These are phyloP conservation scores for Tineola bisselliella DNA, from an alignment of 2,888 invertebrate genomes.

Conservation along the genomic window DNA sequence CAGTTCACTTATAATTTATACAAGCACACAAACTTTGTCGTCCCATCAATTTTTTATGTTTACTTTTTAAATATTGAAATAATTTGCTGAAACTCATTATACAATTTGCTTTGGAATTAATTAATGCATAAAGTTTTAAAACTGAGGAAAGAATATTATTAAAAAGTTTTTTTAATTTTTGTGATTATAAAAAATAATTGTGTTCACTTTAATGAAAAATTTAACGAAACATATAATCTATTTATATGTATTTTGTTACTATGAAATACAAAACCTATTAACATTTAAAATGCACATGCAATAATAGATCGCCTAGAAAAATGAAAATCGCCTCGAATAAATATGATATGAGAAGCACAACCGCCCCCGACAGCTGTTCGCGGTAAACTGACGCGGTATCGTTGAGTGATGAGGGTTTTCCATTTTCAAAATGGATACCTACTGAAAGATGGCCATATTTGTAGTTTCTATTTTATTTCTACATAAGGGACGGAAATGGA, in stretches of 20 bases:
- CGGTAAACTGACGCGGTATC: slow-evolving; percentile 40
- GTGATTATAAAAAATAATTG: neutral
- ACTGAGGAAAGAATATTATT: neutral
- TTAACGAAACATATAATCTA: too few relatives aligned
- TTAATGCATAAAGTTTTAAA: neutral
- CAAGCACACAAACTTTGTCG: neutral
- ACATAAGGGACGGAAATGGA: neutral
- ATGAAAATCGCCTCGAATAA: slow-evolving; percentile 16
- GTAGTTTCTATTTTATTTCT: neutral
- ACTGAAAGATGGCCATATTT: neutral
- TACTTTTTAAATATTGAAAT: neutral
- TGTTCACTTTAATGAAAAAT: too few relatives aligned
- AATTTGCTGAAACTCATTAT: neutral
- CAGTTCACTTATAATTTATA: neutral
- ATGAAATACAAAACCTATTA: too few relatives aligned
- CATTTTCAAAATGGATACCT: slow-evolving; percentile 22
- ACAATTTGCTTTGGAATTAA: neutral
- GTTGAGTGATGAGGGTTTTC: slow-evolving; percentile 33
- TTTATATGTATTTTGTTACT: too few relatives aligned
- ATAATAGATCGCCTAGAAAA: neutral
- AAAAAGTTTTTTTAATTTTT: neutral
- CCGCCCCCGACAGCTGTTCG: slow-evolving; percentile 41
- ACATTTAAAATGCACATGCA: neutral
- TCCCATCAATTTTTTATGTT: neutral
- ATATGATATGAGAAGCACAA: slow-evolving; percentile 23